Evolutionary conservation across 2,888 invertebrate genomes (phyloP).

Genomic region (Opisthograptis luteolata): DNA sequence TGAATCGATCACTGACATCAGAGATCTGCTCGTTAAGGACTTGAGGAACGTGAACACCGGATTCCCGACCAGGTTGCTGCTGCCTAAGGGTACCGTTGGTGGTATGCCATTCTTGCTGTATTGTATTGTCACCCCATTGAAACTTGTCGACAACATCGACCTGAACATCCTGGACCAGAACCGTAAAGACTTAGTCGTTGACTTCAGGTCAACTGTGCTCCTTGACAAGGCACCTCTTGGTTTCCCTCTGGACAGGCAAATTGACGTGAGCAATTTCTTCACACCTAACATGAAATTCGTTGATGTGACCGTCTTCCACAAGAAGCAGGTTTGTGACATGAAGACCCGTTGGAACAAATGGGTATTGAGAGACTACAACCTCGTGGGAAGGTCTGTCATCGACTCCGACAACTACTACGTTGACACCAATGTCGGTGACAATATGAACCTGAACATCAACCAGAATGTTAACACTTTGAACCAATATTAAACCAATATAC

Average conservation of each 20-base stretch:
- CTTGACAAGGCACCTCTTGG: conserved; percentile 87
- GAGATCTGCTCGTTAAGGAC: conserved; percentile 63
- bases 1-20: conserved; percentile 77
- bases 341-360: conserved; percentile 69
- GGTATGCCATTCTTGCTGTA: conserved; percentile 88
- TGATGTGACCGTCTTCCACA: conserved; percentile 87
- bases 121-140: conserved; percentile 85
- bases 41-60: conserved; percentile 83
- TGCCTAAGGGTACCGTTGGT: conserved; percentile 88
- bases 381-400: conserved; percentile 57
- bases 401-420: conserved; percentile 56
- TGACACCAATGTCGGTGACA: conserved; percentile 55
- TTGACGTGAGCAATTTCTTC: conserved; percentile 84
- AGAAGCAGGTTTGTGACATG: conserved; percentile 76
- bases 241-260: conserved; percentile 89
- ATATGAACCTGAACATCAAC: conserved; percentile 51
- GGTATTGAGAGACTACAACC: conserved; percentile 65
- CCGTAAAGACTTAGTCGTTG: conserved; percentile 69
- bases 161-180: conserved; percentile 65
- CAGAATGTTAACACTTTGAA: conserved; percentile 5
- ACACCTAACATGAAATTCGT: conserved; percentile 88
- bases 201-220: conserved; percentile 68
- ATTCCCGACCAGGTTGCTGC: conserved; percentile 88
- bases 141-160: conserved; percentile 69
- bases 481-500: conserved; percentile 1